These are phyloP conservation scores for Psylliodes chrysocephalus DNA, from an alignment of 2,888 invertebrate species.

Conservation along the genomic window DNA sequence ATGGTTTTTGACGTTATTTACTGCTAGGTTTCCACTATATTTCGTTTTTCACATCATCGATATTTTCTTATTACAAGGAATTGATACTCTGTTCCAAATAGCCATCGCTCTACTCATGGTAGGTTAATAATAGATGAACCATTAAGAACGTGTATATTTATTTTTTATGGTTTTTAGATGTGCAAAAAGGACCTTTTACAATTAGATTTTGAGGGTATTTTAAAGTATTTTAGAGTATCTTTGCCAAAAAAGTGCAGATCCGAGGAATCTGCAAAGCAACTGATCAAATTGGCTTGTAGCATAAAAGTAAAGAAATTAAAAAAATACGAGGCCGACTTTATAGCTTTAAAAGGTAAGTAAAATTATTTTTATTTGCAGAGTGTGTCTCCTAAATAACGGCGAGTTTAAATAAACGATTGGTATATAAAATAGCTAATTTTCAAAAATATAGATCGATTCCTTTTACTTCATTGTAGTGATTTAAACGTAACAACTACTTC, in stretches of 20 bases:
- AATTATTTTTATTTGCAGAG: background rate
- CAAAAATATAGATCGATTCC: too few relatives aligned
- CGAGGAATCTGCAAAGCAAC: conserved; percentile 86
- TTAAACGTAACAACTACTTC: too few relatives aligned
- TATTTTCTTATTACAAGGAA: conserved; percentile 93
- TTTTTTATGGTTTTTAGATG: conserved; percentile 68
- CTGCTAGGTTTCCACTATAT: conserved; percentile 96
- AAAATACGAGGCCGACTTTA: conserved; percentile 94
- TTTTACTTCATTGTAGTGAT: too few relatives aligned
- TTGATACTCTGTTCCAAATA: conserved; percentile 95
- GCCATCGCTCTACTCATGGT: conserved; percentile 92
- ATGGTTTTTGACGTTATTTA: conserved; percentile 99
- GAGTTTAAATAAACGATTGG: too few relatives aligned
- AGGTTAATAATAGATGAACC: conserved; percentile 59
- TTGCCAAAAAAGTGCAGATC: conserved; percentile 96
- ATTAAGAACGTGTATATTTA: conserved; percentile 4
- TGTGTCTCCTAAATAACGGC: background rate
- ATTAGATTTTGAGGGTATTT: conserved; percentile 95
- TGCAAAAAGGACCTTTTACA: conserved; percentile 91
- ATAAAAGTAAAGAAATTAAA: conserved; percentile 93
- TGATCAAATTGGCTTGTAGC: conserved; percentile 90
- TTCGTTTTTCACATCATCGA: conserved; percentile 98
- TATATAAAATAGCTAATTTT: too few relatives aligned
- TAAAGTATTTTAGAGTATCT: conserved; percentile 97
- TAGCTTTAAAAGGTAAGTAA: conserved; percentile 77